A percentile compares a stretch with the other conserved stretches of the same genome.
Evolutionary conservation across 2,888 invertebrate genomes (phyloP).

Genomic region (Idaea biselata): DNA sequence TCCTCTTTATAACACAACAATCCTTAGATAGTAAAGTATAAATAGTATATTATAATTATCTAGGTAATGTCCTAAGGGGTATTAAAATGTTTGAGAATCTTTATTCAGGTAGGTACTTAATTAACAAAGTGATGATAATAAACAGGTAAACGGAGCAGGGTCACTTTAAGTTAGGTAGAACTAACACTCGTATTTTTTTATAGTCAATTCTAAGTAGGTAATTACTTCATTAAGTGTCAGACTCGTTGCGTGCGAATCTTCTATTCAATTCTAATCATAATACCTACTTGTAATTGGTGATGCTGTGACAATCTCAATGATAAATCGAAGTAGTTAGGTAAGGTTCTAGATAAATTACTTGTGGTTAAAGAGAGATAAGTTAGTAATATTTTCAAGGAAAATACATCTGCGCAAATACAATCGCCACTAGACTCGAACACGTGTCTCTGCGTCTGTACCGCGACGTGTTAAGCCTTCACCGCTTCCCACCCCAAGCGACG

Average conservation of each 20-base stretch:
- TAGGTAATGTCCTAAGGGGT: no score
- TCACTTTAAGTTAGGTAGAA: neutral
- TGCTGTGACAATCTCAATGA: neutral
- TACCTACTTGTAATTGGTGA: neutral
- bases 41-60: no score
- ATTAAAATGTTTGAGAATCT: no score
- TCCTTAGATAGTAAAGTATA: no score
- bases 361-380: neutral
- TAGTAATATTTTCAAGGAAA: neutral
- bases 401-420: no score
- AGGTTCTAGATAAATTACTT: neutral
- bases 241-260: neutral
- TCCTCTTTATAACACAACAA: no score
- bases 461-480: no score
- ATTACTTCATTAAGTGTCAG: no score
- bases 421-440: no score
- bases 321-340: neutral
- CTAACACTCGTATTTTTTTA: neutral
- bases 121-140: neutral
- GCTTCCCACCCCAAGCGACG: no score
- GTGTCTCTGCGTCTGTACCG: no score
- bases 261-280: slow-evolving; percentile 2
- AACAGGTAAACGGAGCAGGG: neutral
- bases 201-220: no score
- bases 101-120: neutral